Conservation (phyloP, 2,888 invertebrate species). For the Mayetiola destructor region DNA sequence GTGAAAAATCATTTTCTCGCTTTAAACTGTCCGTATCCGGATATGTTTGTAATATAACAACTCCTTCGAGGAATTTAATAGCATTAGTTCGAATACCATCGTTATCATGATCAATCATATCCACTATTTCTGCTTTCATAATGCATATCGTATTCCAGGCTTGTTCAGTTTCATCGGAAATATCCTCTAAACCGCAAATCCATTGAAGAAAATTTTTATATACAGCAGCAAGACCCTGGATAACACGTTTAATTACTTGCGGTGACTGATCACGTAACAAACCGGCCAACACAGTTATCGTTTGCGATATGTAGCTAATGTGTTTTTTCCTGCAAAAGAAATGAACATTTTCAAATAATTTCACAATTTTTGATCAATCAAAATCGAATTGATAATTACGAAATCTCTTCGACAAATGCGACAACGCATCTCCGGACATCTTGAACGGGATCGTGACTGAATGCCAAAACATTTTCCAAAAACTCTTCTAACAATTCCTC, state of each 20-base stretch:
- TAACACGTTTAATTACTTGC: slow-evolving; percentile 77
- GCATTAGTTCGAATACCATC: slow-evolving; percentile 93
- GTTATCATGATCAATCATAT: slow-evolving; percentile 90
- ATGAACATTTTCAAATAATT: slow-evolving; percentile 11
- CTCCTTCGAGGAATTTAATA: slow-evolving; percentile 88
- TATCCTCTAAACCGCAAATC: slow-evolving; percentile 53
- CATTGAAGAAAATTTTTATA: slow-evolving; percentile 67
- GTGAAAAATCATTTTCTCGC: slow-evolving; percentile 58
- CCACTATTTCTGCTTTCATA: slow-evolving; percentile 71
- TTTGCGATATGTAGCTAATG: slow-evolving; percentile 64
- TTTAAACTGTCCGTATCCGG: slow-evolving; percentile 50
- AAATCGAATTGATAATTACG: slow-evolving; percentile 44
- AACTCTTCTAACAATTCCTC: slow-evolving; percentile 72
- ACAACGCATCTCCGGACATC: slow-evolving; percentile 80
- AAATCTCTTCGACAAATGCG: slow-evolving; percentile 86
- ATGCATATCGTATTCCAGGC: slow-evolving; percentile 76
- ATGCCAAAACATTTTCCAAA: slow-evolving; percentile 75
- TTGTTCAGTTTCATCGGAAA: slow-evolving; percentile 62
- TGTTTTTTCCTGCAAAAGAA: slow-evolving; percentile 59
- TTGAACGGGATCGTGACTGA: slow-evolving; percentile 62
- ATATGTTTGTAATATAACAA: slow-evolving; percentile 67
- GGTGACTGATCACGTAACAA: slow-evolving; percentile 65
- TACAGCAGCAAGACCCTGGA: slow-evolving; percentile 75
- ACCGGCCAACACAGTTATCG: slow-evolving; percentile 62
- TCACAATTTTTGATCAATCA: not conserved